Conservation (phyloP, 2,113 vertebrate species). For the Periophthalmodon schlosseri region DNA sequence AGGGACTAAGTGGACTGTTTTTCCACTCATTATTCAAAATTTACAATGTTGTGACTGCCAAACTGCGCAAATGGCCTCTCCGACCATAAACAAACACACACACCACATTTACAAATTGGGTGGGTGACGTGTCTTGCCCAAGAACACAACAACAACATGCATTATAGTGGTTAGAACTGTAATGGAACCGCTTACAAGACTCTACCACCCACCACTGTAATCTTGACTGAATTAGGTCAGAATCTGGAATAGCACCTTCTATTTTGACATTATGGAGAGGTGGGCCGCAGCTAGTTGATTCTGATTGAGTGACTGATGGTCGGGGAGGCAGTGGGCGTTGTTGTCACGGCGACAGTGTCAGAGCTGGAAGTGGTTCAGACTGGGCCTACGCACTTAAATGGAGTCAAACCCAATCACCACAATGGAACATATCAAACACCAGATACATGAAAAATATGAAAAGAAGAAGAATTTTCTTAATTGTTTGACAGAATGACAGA, state of each 20-base stretch:
- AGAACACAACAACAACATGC: background rate
- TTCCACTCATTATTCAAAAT: no score
- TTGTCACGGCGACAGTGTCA: slow-evolving; percentile 52
- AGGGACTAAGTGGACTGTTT: no score
- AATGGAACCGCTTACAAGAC: background rate
- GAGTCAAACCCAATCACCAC: slow-evolving; percentile 55
- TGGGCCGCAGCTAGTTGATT: slow-evolving; percentile 12
- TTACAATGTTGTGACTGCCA: no score
- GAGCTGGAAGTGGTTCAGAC: slow-evolving; percentile 33
- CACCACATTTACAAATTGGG: background rate
- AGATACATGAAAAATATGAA: no score
- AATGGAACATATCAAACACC: background rate
- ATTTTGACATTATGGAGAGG: background rate
- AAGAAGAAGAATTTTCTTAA: background rate
- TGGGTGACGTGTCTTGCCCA: background rate
- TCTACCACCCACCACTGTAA: background rate
- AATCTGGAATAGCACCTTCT: background rate
- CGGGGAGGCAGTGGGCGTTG: slow-evolving; percentile 46
- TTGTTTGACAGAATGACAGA: background rate
- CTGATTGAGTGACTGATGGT: slow-evolving; percentile 45
- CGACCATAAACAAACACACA: background rate
- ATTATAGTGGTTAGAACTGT: background rate
- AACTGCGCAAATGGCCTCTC: no score
- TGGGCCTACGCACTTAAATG: slow-evolving; percentile 38
- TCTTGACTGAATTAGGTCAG: background rate